Conservation (phyloP, 2,888 invertebrate species). For the Apodemia hepburni region DNA sequence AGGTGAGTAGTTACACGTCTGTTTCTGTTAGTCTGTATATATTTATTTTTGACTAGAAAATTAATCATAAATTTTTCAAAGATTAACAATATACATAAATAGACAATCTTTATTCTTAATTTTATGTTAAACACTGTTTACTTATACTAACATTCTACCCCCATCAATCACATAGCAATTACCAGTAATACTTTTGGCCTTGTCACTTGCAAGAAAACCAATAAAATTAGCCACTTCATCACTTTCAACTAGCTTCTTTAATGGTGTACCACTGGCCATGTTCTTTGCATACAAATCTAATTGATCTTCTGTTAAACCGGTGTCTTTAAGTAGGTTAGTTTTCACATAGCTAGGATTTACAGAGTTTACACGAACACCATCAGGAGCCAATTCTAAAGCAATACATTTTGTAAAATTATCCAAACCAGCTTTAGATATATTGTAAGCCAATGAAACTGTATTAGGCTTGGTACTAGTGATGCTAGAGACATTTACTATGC, state of each 20-base stretch:
- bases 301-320: constrained; percentile 81
- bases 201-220: constrained; percentile 92
- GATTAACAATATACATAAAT: no score
- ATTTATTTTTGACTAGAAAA: no score
- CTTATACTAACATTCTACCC: constrained; percentile 47
- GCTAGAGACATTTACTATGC: constrained; percentile 95
- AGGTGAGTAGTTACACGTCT: no score
- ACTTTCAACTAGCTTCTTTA: constrained; percentile 89
- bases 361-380: constrained; percentile 91
- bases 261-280: constrained; percentile 87
- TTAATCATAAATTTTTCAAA: no score
- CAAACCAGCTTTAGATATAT: constrained; percentile 94
- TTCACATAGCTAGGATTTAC: constrained; percentile 97
- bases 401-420: constrained; percentile 96
- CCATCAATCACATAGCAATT: constrained; percentile 67
- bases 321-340: constrained; percentile 90
- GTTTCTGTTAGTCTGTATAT: no score
- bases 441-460: constrained; percentile 91
- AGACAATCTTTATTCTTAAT: no score
- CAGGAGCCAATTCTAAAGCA: constrained; percentile 90
- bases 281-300: constrained; percentile 86
- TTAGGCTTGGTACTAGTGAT: constrained; percentile 85
- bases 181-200: constrained; percentile 94
- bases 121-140: no score
- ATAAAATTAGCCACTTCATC: constrained; percentile 94